Percentiles rank a stretch among this genome's conserved stretches.
Conservation (phyloP, 1,140 invertebrate genomes). For the Ruditapes philippinarum region DNA sequence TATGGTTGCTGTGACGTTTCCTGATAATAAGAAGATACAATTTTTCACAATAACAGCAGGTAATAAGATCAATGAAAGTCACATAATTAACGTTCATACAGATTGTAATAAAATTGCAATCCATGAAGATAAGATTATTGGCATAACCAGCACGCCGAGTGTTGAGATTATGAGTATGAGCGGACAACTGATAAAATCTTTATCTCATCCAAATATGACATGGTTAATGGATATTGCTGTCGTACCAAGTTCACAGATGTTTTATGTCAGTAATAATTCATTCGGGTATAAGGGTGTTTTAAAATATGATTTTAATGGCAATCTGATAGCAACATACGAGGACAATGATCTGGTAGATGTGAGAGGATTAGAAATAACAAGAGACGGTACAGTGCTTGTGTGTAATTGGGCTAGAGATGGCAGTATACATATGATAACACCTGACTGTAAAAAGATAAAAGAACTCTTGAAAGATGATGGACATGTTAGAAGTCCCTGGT, state of each 20-base stretch:
- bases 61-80: neutral
- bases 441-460: neutral
- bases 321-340: neutral
- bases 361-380: neutral
- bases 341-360: neutral
- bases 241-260: neutral
- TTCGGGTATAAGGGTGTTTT: neutral
- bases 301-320: neutral
- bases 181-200: neutral
- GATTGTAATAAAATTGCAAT: neutral
- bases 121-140: neutral
- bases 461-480: neutral
- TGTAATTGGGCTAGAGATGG: neutral
- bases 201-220: neutral
- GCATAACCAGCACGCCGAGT: neutral
- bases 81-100: neutral
- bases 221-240: neutral
- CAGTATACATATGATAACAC: neutral
- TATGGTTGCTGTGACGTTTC: neutral
- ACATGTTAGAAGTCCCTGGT: neutral
- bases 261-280: neutral
- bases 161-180: neutral
- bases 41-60: neutral
- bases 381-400: neutral
- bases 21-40: neutral